These are phyloP conservation scores for Volucella inflata DNA, from an alignment of 2,888 invertebrate genomes.

Conservation along the genomic window DNA sequence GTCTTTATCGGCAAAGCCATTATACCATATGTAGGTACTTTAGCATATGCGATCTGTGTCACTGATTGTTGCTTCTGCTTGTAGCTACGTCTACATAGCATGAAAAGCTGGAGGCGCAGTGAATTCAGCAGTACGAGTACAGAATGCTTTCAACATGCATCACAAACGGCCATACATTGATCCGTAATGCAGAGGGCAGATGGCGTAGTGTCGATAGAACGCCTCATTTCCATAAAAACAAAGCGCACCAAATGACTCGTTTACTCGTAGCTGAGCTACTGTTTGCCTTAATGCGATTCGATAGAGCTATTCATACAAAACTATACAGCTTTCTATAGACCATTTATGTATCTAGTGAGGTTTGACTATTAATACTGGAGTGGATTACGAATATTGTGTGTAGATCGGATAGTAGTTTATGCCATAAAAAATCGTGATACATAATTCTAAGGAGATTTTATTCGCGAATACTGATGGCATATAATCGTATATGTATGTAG, in stretches of 20 bases:
- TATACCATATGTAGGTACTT: slow-evolving; percentile 24
- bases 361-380: slow-evolving; percentile 63
- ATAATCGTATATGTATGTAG: neutral
- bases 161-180: slow-evolving; percentile 51
- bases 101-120: slow-evolving; percentile 13
- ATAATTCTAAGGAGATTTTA: slow-evolving; percentile 23
- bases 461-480: slow-evolving; percentile 10
- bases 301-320: neutral
- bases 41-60: slow-evolving; percentile 74
- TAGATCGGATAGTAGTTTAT: slow-evolving; percentile 21
- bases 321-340: neutral
- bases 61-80: slow-evolving; percentile 62
- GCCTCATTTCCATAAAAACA: slow-evolving; percentile 74
- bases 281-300: slow-evolving; percentile 40
- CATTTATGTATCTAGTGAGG: slow-evolving; percentile 6
- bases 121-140: neutral
- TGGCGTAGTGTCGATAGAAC: slow-evolving; percentile 72
- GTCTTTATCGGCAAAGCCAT: slow-evolving; percentile 68
- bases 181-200: slow-evolving; percentile 54
- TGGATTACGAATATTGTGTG: slow-evolving; percentile 39
- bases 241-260: slow-evolving; percentile 68
- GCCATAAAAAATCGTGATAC: slow-evolving; percentile 62
- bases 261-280: slow-evolving; percentile 60
- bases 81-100: slow-evolving; percentile 1
- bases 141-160: slow-evolving; percentile 12